These are phyloP conservation scores for Pygoscelis antarcticus DNA, from an alignment of 2,113 vertebrate species.

Conservation along the genomic window DNA sequence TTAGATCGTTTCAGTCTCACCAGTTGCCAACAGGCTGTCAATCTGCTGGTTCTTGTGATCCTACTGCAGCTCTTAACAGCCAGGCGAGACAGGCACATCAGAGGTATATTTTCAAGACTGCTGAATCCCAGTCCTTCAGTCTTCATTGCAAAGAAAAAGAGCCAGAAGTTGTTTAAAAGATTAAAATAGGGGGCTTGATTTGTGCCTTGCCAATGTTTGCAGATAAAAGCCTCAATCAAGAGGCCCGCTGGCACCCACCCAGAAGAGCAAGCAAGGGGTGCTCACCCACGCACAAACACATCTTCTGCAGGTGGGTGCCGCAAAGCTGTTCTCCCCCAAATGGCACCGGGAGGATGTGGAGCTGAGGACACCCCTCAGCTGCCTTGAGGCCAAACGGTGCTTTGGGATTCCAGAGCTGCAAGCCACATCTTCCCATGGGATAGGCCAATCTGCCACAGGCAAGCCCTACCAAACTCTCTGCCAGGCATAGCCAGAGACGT, in stretches of 20 bases:
- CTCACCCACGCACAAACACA: background rate
- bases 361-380: background rate
- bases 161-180: background rate
- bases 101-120: background rate
- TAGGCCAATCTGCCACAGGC: background rate
- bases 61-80: background rate
- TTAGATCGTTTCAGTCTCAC: background rate
- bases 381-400: no score
- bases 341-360: background rate
- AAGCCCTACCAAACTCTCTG: background rate
- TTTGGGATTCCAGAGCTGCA: background rate
- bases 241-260: background rate
- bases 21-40: background rate
- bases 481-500: accelerated
- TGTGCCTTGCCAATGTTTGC: background rate
- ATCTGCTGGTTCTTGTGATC: background rate
- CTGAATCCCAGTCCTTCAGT: background rate
- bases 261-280: background rate
- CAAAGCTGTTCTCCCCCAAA: background rate
- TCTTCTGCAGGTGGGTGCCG: background rate
- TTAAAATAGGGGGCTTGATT: background rate
- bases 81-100: background rate
- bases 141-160: background rate
- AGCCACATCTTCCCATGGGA: background rate
- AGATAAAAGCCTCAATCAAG: background rate